These are phyloP conservation scores for Brachionus plicatilis DNA, from an alignment of 1,140 invertebrate genomes.

Conservation along the genomic window DNA sequence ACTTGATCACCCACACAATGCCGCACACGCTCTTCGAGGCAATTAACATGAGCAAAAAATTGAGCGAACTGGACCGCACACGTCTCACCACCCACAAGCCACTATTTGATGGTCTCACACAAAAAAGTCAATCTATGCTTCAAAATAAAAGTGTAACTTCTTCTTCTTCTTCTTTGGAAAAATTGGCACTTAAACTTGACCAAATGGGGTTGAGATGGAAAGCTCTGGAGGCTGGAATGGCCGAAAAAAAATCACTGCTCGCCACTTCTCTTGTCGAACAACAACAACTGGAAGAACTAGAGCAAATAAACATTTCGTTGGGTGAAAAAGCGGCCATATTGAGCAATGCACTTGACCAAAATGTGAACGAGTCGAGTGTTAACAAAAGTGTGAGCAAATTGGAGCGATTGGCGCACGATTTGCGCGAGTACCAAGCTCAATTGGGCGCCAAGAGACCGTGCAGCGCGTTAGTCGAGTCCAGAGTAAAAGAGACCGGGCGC, in stretches of 20 bases:
- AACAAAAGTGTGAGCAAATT: conserved; percentile 8
- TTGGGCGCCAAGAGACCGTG: neutral
- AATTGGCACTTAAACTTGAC: neutral
- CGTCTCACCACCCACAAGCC: neutral
- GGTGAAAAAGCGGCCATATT: conserved; percentile 5
- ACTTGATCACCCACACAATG: neutral
- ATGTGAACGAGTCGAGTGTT: neutral
- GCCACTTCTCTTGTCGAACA: neutral
- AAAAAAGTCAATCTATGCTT: neutral
- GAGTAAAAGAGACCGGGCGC: neutral
- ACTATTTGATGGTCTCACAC: neutral
- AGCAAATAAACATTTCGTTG: neutral
- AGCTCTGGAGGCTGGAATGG: neutral
- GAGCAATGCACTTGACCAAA: neutral
- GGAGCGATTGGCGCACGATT: neutral
- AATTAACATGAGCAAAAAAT: conserved; percentile 8
- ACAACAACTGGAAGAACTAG: conserved; percentile 30
- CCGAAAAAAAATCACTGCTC: neutral
- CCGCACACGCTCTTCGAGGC: conserved; percentile 10
- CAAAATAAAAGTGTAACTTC: neutral
- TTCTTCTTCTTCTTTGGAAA: neutral
- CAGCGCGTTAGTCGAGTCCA: neutral
- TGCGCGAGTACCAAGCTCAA: neutral
- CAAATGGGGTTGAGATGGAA: neutral
- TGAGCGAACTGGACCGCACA: neutral